Evolutionary conservation across 1,140 invertebrate species (phyloP).

Genomic region (Ephestia elutella): DNA sequence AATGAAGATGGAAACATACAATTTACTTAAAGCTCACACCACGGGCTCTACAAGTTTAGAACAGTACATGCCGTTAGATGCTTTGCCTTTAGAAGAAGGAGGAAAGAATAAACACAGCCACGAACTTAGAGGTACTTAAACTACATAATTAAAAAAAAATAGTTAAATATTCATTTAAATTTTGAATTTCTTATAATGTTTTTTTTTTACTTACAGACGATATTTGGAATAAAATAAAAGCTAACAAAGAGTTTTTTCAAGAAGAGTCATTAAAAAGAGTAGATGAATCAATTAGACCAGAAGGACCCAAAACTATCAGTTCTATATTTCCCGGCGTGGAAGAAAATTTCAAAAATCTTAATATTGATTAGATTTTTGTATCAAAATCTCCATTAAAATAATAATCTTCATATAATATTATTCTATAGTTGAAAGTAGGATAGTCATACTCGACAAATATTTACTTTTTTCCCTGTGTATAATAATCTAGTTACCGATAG

Average conservation of each 20-base stretch:
- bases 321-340: slow-evolving; percentile 78
- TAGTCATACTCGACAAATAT: not conserved
- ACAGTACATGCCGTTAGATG: slow-evolving; percentile 59
- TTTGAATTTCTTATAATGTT: no score
- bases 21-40: slow-evolving; percentile 70
- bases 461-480: no score
- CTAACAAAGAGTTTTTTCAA: slow-evolving; percentile 72
- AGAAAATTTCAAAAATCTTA: slow-evolving; percentile 80
- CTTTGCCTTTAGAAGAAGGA: slow-evolving; percentile 74
- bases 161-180: no score
- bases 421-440: no score
- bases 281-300: slow-evolving; percentile 76
- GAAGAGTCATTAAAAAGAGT: slow-evolving; percentile 75
- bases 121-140: slow-evolving; percentile 24
- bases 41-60: slow-evolving; percentile 44
- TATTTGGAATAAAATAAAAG: slow-evolving; percentile 62
- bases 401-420: no score
- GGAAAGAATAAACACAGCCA: slow-evolving; percentile 23
- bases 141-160: no score
- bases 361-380: slow-evolving; percentile 77
- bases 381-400: no score
- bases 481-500: no score
- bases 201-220: slow-evolving; percentile 43
- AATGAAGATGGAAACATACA: slow-evolving; percentile 78
- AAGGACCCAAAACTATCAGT: slow-evolving; percentile 76